These are phyloP conservation scores for Lutjanus campechanus DNA, from an alignment of 2,797 vertebrate species.

Conservation along the genomic window DNA sequence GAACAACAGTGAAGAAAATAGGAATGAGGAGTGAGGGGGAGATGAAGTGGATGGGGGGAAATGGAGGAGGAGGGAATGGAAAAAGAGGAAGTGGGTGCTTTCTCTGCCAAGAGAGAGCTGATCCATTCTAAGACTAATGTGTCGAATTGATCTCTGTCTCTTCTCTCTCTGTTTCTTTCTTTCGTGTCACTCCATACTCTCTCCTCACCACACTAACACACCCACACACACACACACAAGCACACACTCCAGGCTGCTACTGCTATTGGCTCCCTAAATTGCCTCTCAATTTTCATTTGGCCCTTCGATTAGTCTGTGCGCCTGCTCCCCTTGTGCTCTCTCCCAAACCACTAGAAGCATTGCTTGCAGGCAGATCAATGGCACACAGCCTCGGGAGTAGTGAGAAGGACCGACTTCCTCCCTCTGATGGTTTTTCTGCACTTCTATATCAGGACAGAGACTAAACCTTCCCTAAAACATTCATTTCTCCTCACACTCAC, in stretches of 20 bases:
- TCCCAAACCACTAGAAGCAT: constrained; percentile 40
- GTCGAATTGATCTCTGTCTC: constrained; percentile 56
- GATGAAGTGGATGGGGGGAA: constrained; percentile 13
- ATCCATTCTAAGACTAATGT: constrained; percentile 50
- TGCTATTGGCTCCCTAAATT: constrained; percentile 72
- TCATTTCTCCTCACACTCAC: neutral
- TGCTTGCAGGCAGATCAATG: constrained; percentile 71
- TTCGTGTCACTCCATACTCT: constrained; percentile 33
- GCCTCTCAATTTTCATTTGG: constrained; percentile 80
- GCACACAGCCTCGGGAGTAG: constrained; percentile 31
- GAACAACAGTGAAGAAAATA: neutral
- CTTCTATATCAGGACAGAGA: constrained; percentile 40
- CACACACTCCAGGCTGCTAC: constrained; percentile 13
- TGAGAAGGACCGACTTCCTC: constrained; percentile 23
- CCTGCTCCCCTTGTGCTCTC: constrained; percentile 39
- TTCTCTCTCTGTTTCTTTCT: constrained; percentile 23
- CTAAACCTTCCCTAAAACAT: constrained; percentile 14
- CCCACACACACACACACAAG: constrained; percentile 10
- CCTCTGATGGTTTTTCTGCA: constrained; percentile 32
- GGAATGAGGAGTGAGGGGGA: neutral
- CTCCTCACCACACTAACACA: constrained; percentile 32
- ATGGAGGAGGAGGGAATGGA: constrained; percentile 5
- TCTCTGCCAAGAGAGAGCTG: constrained; percentile 40
- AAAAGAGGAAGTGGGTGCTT: constrained; percentile 31
- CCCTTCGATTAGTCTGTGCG: constrained; percentile 66